Percentiles rank a stretch among this genome's conserved stretches.
These are phyloP conservation scores for Campoletis sonorensis DNA, from an alignment of 1,140 invertebrate species.

Conservation along the genomic window DNA sequence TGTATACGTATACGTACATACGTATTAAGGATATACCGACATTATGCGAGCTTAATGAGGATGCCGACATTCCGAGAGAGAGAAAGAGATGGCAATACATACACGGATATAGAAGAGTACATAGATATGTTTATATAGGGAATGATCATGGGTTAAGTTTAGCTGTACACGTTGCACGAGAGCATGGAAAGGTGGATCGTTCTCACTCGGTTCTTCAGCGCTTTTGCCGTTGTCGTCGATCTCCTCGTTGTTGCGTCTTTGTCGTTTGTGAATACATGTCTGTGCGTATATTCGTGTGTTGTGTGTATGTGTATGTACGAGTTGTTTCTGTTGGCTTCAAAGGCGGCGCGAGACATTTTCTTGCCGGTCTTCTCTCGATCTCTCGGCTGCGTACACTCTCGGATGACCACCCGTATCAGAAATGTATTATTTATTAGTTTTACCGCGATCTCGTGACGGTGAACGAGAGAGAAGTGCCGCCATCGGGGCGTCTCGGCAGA, in stretches of 20 bases:
- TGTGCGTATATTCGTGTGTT: not conserved
- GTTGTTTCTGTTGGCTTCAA: constrained; percentile 43
- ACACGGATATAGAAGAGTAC: constrained; percentile 17
- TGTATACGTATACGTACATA: constrained; percentile 20
- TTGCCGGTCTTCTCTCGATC: constrained; percentile 32
- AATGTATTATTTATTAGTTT: constrained; percentile 56
- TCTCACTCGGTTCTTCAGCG: constrained; percentile 9
- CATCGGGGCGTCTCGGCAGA: constrained; percentile 28
- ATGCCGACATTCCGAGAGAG: constrained; percentile 50
- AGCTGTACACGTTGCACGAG: not conserved
- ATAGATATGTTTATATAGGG: constrained; percentile 1
- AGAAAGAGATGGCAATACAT: not conserved
- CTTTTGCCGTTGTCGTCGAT: constrained; percentile 14
- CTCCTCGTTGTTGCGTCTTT: constrained; percentile 15
- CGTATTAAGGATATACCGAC: constrained; percentile 46
- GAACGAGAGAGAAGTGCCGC: constrained; percentile 42
- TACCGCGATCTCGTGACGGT: constrained; percentile 45
- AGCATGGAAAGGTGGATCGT: not conserved
- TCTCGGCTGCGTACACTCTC: not conserved
- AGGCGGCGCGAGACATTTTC: constrained; percentile 47
- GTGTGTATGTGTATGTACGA: not conserved
- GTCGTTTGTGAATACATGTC: not conserved
- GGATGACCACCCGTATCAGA: constrained; percentile 49
- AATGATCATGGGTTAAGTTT: constrained; percentile 40
- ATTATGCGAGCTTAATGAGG: constrained; percentile 54